phyloP scores from a whole-genome alignment of 2,888 invertebrate species.

The Meteorus colon region DNA sequence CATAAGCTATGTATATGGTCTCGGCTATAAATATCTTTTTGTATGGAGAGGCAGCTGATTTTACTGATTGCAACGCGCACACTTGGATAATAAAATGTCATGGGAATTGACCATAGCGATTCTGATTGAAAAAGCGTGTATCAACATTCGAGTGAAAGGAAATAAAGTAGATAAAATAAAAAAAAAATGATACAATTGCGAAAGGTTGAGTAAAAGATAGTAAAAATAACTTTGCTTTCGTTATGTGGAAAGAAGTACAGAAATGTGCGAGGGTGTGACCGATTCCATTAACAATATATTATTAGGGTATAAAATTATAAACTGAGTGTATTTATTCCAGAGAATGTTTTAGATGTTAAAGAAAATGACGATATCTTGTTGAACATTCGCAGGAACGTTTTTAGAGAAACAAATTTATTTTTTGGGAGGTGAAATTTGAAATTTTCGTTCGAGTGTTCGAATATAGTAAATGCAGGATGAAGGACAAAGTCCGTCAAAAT shows the following conservation, averaged over 20 bases:
- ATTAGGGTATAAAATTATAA: not conserved
- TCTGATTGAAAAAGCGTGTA: slow-evolving; percentile 37
- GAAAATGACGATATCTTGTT: not conserved
- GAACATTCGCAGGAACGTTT: not conserved
- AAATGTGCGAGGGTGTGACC: not conserved
- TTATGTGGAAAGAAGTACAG: not conserved
- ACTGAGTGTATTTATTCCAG: not conserved
- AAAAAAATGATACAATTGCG: not conserved
- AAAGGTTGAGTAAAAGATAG: not conserved
- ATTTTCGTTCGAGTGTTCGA: not conserved
- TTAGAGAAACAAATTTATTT: not conserved
- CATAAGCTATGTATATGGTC: not conserved
- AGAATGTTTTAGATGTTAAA: not conserved
- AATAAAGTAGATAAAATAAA: slow-evolving; percentile 19
- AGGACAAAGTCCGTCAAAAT: slow-evolving; percentile 2
- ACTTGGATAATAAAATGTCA: slow-evolving; percentile 22
- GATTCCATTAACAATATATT: not conserved
- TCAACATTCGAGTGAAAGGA: slow-evolving; percentile 7
- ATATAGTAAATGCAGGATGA: not conserved
- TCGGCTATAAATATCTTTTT: not conserved
- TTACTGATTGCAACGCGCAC: slow-evolving; percentile 14
- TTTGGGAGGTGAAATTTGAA: not conserved
- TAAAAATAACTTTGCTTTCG: not conserved
- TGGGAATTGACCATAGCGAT: slow-evolving; percentile 20
- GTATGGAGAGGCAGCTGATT: not conserved